Percentiles rank a stretch among this genome's conserved stretches.
These are phyloP conservation scores for Sapajus apella DNA, from an alignment of 2,113 vertebrate genomes.

Conservation along the genomic window DNA sequence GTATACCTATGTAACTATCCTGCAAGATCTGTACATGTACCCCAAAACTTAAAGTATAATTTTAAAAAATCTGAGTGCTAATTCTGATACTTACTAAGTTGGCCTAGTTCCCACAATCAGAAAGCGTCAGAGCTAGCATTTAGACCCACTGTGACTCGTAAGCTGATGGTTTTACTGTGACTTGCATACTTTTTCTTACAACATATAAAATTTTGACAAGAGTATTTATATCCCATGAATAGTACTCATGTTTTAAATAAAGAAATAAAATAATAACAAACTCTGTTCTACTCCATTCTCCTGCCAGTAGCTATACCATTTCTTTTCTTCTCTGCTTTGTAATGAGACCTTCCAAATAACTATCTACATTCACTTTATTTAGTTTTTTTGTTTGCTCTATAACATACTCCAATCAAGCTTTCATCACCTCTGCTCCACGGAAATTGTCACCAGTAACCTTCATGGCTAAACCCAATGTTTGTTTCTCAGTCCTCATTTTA, in stretches of 20 bases:
- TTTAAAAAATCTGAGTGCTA: background rate
- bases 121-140: background rate
- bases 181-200: background rate
- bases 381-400: background rate
- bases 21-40: no score
- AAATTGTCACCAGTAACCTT: background rate
- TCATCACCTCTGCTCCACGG: background rate
- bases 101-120: background rate
- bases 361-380: background rate
- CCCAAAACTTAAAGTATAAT: no score
- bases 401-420: background rate
- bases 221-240: background rate
- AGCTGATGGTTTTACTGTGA: background rate
- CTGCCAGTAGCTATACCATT: background rate
- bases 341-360: background rate
- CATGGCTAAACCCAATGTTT: background rate
- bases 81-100: background rate
- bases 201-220: background rate
- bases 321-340: background rate
- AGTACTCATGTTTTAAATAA: background rate
- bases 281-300: background rate
- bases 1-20: no score
- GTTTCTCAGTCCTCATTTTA: background rate
- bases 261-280: background rate
- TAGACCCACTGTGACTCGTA: background rate